Conservation (phyloP, 2,888 invertebrate genomes). For the Erynnis tages region DNA sequence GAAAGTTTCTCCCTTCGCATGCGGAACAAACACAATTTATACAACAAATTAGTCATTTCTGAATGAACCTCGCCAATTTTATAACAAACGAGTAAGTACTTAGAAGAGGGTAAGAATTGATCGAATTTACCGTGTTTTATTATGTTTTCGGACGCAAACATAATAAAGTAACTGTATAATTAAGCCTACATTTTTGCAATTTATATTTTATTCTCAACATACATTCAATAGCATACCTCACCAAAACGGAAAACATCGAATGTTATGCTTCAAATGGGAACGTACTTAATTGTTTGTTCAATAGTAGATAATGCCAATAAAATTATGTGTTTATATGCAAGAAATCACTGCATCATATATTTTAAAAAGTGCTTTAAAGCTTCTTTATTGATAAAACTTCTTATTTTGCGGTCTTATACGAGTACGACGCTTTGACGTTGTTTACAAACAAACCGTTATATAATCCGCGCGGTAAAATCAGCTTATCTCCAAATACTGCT, state of each 20-base stretch:
- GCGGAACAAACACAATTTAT: constrained; percentile 36
- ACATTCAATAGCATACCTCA: too few relatives aligned
- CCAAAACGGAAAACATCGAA: too few relatives aligned
- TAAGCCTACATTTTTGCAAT: background rate
- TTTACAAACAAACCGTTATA: constrained; percentile 10
- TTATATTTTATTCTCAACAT: too few relatives aligned
- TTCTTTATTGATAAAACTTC: too few relatives aligned
- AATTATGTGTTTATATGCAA: constrained; percentile 13
- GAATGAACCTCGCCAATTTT: constrained; percentile 52
- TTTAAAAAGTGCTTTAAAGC: too few relatives aligned
- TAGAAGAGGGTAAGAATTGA: constrained; percentile 30
- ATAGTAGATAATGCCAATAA: constrained; percentile 11
- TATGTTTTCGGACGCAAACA: constrained; percentile 20
- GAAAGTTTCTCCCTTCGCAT: constrained; percentile 32
- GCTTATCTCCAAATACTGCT: background rate
- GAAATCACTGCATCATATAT: too few relatives aligned
- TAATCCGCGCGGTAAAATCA: background rate
- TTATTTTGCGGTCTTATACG: too few relatives aligned
- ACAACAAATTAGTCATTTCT: constrained; percentile 39
- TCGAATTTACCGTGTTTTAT: constrained; percentile 29
- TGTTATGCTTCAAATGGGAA: too few relatives aligned
- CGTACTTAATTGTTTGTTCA: too few relatives aligned
- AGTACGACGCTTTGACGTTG: background rate
- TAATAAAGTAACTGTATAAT: constrained; percentile 11
- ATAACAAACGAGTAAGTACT: constrained; percentile 53